Percentiles rank a stretch among this genome's conserved stretches.
phyloP scores from a whole-genome alignment of 2,888 invertebrate genomes.

The Autographa gamma region DNA sequence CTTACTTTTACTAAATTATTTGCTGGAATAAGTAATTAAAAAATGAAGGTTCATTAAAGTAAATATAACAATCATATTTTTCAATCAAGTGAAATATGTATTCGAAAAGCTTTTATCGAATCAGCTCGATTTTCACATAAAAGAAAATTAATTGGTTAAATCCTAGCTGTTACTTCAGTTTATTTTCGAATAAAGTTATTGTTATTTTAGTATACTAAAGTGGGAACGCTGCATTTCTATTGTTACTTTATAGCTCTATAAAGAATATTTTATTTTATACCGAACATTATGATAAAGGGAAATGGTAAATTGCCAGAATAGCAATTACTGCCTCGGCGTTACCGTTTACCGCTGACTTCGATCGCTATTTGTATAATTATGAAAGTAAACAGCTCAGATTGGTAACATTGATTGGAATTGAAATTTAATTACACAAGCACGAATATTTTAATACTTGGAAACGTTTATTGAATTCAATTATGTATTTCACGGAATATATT shows the following conservation, averaged over 20 bases:
- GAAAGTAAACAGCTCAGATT: slow-evolving; percentile 34
- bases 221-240: background rate
- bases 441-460: background rate
- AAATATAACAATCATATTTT: no score
- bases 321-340: background rate
- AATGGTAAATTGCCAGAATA: background rate
- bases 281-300: slow-evolving; percentile 2
- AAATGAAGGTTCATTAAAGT: no score
- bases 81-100: background rate
- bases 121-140: background rate
- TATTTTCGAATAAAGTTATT: background rate
- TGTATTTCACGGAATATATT: no score
- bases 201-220: background rate
- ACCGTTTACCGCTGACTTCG: slow-evolving; percentile 27
- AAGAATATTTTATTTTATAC: background rate
- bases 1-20: no score
- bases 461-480: no score
- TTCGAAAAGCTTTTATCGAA: background rate
- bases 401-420: slow-evolving; percentile 20
- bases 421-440: background rate
- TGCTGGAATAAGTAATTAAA: no score
- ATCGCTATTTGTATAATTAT: slow-evolving; percentile 41
- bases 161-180: background rate
- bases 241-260: background rate
- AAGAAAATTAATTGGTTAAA: background rate